phyloP scores from a whole-genome alignment of 2,113 vertebrate genomes.

The Pungitius pungitius region DNA sequence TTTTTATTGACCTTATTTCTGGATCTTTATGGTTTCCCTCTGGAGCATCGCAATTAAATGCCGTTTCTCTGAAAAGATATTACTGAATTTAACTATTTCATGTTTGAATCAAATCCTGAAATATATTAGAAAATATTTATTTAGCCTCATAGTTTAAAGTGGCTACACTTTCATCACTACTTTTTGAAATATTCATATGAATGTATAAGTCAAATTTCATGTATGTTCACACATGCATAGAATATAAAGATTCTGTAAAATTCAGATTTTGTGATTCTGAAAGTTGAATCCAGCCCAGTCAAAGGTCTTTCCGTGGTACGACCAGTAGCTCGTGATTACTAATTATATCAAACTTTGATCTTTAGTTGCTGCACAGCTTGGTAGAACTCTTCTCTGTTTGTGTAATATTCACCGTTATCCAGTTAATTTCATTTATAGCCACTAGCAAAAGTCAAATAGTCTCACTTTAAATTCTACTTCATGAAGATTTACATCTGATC shows the following conservation, averaged over 20 bases:
- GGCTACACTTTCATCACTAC: no score
- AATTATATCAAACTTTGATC: neutral
- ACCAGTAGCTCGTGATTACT: neutral
- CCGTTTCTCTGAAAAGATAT: neutral
- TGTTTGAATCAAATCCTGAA: neutral
- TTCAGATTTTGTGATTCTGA: no score
- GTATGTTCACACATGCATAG: no score
- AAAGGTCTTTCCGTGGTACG: neutral
- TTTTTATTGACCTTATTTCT: constrained; percentile 21
- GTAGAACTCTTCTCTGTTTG: neutral
- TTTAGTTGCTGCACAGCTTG: neutral
- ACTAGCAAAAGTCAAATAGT: neutral
- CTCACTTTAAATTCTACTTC: neutral
- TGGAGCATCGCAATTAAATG: neutral
- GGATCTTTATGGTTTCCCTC: neutral
- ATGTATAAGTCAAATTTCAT: no score
- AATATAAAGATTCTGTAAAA: no score
- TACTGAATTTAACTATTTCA: neutral
- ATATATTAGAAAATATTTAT: neutral
- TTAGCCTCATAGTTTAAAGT: constrained; percentile 1
- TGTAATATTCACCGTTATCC: neutral
- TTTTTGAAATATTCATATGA: neutral
- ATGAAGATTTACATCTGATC: neutral
- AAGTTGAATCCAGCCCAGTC: neutral
- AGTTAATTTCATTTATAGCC: neutral